Evolutionary conservation across 2,113 vertebrate genomes (phyloP), one percentile per base, ranked within the genome.

Genomic region (Anarhynchus alexandrinus): DNA sequence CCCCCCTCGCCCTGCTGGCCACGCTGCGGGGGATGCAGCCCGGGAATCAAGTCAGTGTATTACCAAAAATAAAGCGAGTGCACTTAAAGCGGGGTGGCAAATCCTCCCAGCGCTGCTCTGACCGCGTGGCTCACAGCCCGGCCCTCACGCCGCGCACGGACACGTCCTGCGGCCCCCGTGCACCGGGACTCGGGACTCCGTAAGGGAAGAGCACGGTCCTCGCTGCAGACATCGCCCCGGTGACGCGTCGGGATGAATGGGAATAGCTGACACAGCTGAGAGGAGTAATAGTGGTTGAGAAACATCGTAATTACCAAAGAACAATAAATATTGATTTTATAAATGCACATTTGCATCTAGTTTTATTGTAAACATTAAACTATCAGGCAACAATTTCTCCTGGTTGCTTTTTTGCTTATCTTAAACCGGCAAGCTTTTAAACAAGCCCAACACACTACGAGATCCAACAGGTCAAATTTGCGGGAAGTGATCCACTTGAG

Each of bases 361-460:
- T 49, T 97, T 96, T 95, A 94, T 82, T 92, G 85, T 95, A 96
- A 87, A 86, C 89, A 62, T 62, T 86, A 62, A 58, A 82, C 74
- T 64, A 42, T n/a, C 82, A 25, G 20, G 36, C 51, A 74, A 38
- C 84, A 57, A 27, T 42, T 84, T n/a, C 26, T 2, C 69, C 81
- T 47, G 32, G 54, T 54, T 70, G 13, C 20, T 61, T n/a, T 84
- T 66, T 83, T 64, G 71, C 51, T 87, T 78, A 47, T 84, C 82
- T 84, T 62, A 82, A 19, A 66, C 36, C 18, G 34, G 29, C 70
- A 49, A 86, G 25, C 73, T 57, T 58, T 59, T 80, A 32, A 94
- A 71, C 22, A 12, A 89, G 40, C 40, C 88, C 43, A 82, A 34
- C 29, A 86, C 94, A 76, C 64, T 12, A 7, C 3, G 47, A 65